Base-by-base conservation (phyloP, 35 echinoderm and acorn worm genomes). In the Acanthaster planci region DNA sequence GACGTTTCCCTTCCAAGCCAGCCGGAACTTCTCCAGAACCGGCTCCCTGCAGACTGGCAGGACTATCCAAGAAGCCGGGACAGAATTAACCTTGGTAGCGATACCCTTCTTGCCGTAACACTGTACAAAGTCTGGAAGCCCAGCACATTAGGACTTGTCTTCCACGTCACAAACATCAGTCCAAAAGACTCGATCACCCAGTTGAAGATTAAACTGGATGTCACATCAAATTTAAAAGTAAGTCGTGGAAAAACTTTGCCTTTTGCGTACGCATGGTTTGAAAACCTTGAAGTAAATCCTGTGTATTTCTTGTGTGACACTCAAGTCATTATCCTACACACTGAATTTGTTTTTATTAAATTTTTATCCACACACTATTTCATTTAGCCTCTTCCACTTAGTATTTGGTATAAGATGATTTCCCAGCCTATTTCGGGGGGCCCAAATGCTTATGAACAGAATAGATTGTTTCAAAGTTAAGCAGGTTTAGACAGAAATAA, bases 221-320 rank as follows among this genome's bases (percentile, higher is more conserved):
- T 89, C 23, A 87, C 94, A 52, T 90, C 87, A 54, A 93, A 90
- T 81, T 83, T 97, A 18, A 97, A 92, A 87, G 94, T 97, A 84
- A 83, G 67, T 47, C 4, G 42, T 6, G 42, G 12, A 47, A 47
- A 47, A 47, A 12, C 42, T 47, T n/a, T n/a, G n/a, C n/a, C n/a
- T n/a, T n/a, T n/a, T n/a, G 29, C 16, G 9, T 14, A 32, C 31
- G 12, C 12, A 18, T 30, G 34, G 16, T 14, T 77, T 77, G 72
- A 14, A 14, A 15, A 81, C 19, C 31, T 1, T 81, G 14, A 15
- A 52, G 18, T 26, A 18, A 50, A 51, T 81, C 18, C 12, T 18
- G 22, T 38, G 27, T 83, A 55, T 8, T 12, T 83, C 21, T 27
- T 17, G 1, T 0, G 22, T 32, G 16, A 55, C 23, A 83, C n/a